Evolutionary conservation across 2,797 vertebrate genomes (phyloP), one percentile per base, ranked within the genome.

Genomic region (Urophycis tenuis): DNA sequence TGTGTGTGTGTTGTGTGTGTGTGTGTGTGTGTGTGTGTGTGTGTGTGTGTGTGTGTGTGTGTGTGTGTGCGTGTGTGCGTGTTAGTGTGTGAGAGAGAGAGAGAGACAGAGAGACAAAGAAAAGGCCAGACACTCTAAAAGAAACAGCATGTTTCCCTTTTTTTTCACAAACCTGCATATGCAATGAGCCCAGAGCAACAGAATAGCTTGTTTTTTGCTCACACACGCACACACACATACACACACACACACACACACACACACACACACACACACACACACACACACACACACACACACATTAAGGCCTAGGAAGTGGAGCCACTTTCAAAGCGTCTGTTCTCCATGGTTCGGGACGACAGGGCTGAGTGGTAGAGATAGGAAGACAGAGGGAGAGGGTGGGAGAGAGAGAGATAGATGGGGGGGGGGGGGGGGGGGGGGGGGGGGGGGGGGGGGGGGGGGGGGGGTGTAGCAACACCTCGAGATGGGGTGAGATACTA

Each of bases 241-340:
- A 67, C 49, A 31, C 70, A 71, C 10, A 30, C 30, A 17, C 6
- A 0, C 3, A 35, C 29, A 72, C 71, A n/a, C 71, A 72, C 30
- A 32, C 30, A 35, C 30, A 34, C 14, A 34, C 30, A 72, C 31
- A 72, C 71, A 35, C 32, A 72, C 71, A 72, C 71, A 72, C 71
- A 72, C 71, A 36, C 33, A 9, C 31, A n/a, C 33, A n/a, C 71
- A 36, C 71, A 72, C 31, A n/a, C 71, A 41, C 9, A 73, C 34
- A n/a, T 25, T 39, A 25, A 35, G 72, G 72, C 72, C 72, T 36
- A n/a, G 72, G 19, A 73, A 32, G 32, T 36, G 9, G 72, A 73
- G 72, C n/a, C 72, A 73, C 72, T 29, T 29, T 73, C 72, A 73
- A 73, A 73, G 72, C 35, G 35, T 41, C 72, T 36, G 32, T 60